Conservation (phyloP, 2,113 vertebrate genomes). For the Trogon surrucura region DNA sequence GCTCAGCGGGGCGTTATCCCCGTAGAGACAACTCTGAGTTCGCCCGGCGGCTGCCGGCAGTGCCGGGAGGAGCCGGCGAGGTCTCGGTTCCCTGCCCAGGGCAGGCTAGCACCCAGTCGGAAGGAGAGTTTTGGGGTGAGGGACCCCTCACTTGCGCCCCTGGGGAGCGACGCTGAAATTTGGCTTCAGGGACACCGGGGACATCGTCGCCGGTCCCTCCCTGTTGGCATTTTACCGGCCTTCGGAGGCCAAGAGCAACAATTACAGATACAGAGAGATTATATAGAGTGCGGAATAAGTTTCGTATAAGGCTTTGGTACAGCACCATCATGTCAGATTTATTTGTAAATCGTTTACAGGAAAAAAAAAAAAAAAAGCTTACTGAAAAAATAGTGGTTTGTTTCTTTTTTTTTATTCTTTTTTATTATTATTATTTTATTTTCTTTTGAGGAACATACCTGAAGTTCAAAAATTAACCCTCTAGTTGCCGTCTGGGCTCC, state of each 20-base stretch:
- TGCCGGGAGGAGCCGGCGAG: neutral
- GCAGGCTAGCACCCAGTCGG: conserved; percentile 61
- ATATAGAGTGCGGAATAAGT: conserved; percentile 71
- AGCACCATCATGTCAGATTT: conserved; percentile 81
- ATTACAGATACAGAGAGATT: conserved; percentile 71
- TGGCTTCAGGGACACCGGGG: neutral
- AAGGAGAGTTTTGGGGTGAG: conserved; percentile 58
- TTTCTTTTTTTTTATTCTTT: conserved; percentile 49
- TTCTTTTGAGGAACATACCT: conserved; percentile 78
- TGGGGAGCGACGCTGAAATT: neutral
- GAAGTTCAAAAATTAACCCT: conserved; percentile 81
- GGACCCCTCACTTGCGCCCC: neutral
- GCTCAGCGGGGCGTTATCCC: neutral
- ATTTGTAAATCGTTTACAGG: conserved; percentile 76
- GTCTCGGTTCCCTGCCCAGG: conserved; percentile 6
- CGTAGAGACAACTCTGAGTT: neutral
- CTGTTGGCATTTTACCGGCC: conserved; percentile 73
- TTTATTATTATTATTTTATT: neutral
- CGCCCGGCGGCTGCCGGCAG: neutral
- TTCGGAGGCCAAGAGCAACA: conserved; percentile 66
- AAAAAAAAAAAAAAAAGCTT: conserved; percentile 75
- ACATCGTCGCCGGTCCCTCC: conserved; percentile 23
- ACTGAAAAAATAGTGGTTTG: conserved; percentile 80
- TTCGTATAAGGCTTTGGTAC: conserved; percentile 85
- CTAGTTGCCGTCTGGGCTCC: conserved; percentile 72